These are phyloP conservation scores for Enteromius paludinosus DNA, from an alignment of 2,797 vertebrate species.

Conservation along the genomic window DNA sequence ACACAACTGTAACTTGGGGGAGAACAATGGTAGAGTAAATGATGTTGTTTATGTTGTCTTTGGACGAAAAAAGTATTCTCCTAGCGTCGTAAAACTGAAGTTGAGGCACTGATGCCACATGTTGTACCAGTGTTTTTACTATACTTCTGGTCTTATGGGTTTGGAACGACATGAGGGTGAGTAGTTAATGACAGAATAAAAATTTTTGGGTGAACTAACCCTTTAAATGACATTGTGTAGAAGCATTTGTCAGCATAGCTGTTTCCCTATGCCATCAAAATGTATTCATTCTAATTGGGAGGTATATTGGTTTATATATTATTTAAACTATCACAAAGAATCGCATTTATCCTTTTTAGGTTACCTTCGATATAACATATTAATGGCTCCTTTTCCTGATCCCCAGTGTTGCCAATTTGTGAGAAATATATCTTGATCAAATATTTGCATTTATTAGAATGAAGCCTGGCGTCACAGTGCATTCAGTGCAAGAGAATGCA, in stretches of 20 bases:
- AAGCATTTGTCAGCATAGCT: not conserved
- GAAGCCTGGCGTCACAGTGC: not conserved
- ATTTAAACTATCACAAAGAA: not conserved
- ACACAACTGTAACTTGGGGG: too few relatives aligned
- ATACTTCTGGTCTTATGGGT: too few relatives aligned
- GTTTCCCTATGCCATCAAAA: conserved; percentile 30
- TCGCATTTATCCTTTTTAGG: not conserved
- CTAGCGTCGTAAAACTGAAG: too few relatives aligned
- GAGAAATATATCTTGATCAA: conserved; percentile 8
- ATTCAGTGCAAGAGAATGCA: conserved; percentile 5
- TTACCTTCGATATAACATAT: not conserved
- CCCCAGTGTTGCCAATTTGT: not conserved
- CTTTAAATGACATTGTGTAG: not conserved
- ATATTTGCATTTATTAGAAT: conserved; percentile 4
- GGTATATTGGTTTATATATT: conserved; percentile 46
- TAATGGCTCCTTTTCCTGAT: conserved; percentile 12
- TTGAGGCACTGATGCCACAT: too few relatives aligned
- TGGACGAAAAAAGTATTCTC: too few relatives aligned
- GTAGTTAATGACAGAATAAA: too few relatives aligned
- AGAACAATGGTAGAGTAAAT: too few relatives aligned
- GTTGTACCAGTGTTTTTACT: too few relatives aligned
- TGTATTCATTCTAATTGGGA: not conserved
- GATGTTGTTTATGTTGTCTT: too few relatives aligned
- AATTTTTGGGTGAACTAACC: too few relatives aligned
- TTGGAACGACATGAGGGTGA: too few relatives aligned